Percentiles rank a stretch among this genome's conserved stretches.
Evolutionary conservation across 2,797 vertebrate species (phyloP).

Genomic region (Sebastes alutus): DNA sequence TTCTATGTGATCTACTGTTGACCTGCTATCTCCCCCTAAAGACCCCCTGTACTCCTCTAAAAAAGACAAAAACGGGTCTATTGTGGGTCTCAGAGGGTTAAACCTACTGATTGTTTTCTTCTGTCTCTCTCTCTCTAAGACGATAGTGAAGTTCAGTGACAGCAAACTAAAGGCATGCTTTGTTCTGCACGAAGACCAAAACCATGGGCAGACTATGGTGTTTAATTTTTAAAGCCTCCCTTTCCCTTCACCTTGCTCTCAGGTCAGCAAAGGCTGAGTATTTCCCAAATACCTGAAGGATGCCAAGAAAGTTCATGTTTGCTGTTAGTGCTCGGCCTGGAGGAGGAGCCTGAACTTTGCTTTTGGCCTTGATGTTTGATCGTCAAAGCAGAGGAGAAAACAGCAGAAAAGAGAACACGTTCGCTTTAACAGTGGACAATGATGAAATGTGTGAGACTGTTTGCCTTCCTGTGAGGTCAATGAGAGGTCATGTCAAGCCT

Average conservation of each 20-base stretch:
- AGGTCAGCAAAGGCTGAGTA: not conserved
- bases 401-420: not conserved
- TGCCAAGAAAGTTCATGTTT: not conserved
- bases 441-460: not conserved
- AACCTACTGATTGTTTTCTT: not conserved
- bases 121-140: not conserved
- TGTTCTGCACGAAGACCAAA: not conserved
- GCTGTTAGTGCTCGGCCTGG: not conserved
- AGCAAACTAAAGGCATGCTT: not conserved
- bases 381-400: not conserved
- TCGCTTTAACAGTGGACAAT: not conserved
- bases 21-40: no score
- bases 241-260: not conserved
- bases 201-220: not conserved
- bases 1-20: no score
- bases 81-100: not conserved
- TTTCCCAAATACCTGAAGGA: not conserved
- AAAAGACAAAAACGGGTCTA: no score
- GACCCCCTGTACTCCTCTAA: no score
- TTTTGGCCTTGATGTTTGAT: no score
- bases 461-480: constrained; percentile 9
- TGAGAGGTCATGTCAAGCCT: constrained; percentile 4
- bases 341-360: no score
- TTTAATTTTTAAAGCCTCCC: not conserved
- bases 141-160: not conserved